A percentile compares a stretch with the other conserved stretches of the same genome.
phyloP scores from a whole-genome alignment of 2,797 vertebrate genomes.

The Toxotes lorentzi region DNA sequence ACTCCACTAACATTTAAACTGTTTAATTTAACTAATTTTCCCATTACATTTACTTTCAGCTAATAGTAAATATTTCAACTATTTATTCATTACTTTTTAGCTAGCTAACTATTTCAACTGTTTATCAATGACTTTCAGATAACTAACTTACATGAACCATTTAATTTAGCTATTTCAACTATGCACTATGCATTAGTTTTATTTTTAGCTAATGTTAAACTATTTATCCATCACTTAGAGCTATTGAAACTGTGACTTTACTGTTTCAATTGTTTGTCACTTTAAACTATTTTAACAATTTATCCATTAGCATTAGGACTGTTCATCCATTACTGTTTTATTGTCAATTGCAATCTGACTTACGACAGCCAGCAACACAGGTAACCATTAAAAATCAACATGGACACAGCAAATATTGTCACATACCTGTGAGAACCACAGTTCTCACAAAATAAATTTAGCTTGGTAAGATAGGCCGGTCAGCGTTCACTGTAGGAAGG shows the following conservation, averaged over 20 bases:
- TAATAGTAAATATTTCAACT: background rate
- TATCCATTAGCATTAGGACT: background rate
- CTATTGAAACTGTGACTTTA: too few species aligned
- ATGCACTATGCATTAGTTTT: background rate
- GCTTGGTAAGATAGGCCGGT: constrained; percentile 5
- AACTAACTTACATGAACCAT: too few species aligned
- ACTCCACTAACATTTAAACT: background rate
- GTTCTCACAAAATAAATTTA: constrained; percentile 21
- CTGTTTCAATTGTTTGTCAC: background rate
- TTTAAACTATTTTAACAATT: background rate
- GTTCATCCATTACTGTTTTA: background rate
- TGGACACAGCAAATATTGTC: constrained; percentile 58
- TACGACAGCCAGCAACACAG: constrained; percentile 17
- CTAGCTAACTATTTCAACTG: background rate
- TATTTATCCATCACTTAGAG: too few species aligned
- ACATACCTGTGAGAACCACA: constrained; percentile 50
- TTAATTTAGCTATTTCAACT: too few species aligned
- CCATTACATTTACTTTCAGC: background rate
- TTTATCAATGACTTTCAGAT: background rate
- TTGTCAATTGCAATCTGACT: background rate
- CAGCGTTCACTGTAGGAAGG: background rate
- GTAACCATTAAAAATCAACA: constrained; percentile 50
- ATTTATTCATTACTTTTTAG: background rate
- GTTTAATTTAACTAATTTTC: background rate
- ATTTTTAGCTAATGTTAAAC: background rate